These are phyloP conservation scores for Poecile montanus DNA, from an alignment of 2,797 vertebrate species.

Conservation along the genomic window DNA sequence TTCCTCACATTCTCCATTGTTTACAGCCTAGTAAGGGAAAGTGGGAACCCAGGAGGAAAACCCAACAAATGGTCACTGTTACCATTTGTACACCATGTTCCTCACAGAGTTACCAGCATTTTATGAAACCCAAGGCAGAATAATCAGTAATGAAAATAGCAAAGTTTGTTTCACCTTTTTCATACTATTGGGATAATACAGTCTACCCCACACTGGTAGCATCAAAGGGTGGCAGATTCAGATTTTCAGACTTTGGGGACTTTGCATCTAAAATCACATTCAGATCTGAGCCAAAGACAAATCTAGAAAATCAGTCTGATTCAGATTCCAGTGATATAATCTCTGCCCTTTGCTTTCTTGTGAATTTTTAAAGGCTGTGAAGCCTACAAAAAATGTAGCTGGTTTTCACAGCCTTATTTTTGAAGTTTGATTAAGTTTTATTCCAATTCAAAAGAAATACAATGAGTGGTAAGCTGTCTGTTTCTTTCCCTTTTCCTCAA, in stretches of 20 bases:
- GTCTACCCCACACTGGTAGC: neutral
- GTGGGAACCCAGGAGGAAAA: neutral
- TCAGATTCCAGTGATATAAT: neutral
- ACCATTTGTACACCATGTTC: neutral
- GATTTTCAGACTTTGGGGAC: neutral
- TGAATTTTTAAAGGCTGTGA: neutral
- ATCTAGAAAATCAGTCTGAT: neutral
- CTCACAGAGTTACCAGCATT: neutral
- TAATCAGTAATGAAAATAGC: neutral
- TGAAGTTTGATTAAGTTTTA: neutral
- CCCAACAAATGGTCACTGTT: neutral
- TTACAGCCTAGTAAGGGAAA: neutral
- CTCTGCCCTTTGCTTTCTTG: constrained; percentile 3
- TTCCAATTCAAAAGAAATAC: neutral
- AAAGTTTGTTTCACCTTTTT: neutral
- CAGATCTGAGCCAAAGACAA: neutral
- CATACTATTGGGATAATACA: neutral
- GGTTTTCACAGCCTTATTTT: constrained; percentile 1
- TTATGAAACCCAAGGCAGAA: neutral
- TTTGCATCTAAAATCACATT: neutral
- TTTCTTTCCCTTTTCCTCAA: neutral
- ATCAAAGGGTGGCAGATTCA: neutral
- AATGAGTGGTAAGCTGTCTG: neutral
- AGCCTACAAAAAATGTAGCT: neutral
- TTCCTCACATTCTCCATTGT: neutral